A percentile compares a stretch with the other conserved stretches of the same genome.
Evolutionary conservation across 2,888 invertebrate species (phyloP).

Genomic region (Pachydiplax longipennis): DNA sequence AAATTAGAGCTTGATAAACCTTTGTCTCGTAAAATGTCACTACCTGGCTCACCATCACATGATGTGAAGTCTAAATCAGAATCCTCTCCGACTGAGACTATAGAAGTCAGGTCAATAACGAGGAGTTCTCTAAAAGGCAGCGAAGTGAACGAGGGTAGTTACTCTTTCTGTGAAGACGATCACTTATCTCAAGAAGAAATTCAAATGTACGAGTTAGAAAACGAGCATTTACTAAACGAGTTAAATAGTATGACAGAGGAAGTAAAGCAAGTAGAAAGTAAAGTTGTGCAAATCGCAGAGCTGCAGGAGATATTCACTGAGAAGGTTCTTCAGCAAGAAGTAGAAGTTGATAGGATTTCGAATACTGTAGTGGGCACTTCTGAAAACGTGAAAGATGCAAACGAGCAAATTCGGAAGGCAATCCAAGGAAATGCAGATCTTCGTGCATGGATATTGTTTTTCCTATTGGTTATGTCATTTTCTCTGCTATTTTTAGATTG

Average conservation of each 20-base stretch:
- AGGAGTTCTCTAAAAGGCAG: constrained; percentile 42
- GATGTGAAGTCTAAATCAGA: constrained; percentile 48
- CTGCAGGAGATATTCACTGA: constrained; percentile 96
- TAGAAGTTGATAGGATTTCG: constrained; percentile 89
- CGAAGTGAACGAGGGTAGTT: neutral
- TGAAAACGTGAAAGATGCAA: constrained; percentile 95
- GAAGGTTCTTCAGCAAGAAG: constrained; percentile 91
- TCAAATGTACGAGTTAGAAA: constrained; percentile 93
- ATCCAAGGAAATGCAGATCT: constrained; percentile 96
- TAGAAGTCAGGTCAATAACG: neutral
- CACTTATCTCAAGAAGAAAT: constrained; percentile 84
- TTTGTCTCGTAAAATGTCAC: neutral
- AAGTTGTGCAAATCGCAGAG: constrained; percentile 94
- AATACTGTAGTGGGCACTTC: constrained; percentile 90
- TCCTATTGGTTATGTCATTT: constrained; percentile 94
- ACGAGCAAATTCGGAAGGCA: constrained; percentile 95
- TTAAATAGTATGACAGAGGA: constrained; percentile 89
- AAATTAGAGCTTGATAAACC: constrained; percentile 66
- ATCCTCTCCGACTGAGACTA: constrained; percentile 55
- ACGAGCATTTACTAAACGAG: constrained; percentile 84
- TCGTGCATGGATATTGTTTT: constrained; percentile 93
- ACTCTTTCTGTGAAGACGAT: constrained; percentile 64
- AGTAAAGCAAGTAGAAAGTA: constrained; percentile 87
- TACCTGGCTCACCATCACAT: neutral
- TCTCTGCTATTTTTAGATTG: constrained; percentile 96